phyloP scores from a whole-genome alignment of 1,140 invertebrate species.

The Drosophila insularis region DNA sequence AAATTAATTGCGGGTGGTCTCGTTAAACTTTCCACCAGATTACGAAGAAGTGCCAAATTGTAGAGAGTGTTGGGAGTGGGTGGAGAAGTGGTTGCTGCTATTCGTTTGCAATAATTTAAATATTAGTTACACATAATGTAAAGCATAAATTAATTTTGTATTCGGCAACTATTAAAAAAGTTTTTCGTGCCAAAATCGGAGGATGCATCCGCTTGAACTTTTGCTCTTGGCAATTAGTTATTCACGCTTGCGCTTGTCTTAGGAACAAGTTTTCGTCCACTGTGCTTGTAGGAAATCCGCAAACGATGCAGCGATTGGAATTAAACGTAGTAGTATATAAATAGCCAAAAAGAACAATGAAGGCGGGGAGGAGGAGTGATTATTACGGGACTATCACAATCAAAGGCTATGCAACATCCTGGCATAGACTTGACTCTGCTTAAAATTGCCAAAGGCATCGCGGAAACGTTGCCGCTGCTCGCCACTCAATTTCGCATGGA shows the following conservation, averaged over 20 bases:
- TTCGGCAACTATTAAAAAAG: slow-evolving; percentile 76
- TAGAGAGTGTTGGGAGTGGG: neutral
- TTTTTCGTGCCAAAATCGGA: slow-evolving; percentile 37
- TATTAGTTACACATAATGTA: slow-evolving; percentile 81
- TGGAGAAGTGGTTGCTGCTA: slow-evolving; percentile 12
- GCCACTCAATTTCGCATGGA: slow-evolving; percentile 80
- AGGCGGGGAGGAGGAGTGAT: slow-evolving; percentile 1
- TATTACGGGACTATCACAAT: slow-evolving; percentile 31
- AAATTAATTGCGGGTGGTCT: slow-evolving; percentile 69
- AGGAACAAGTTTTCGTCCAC: slow-evolving; percentile 41
- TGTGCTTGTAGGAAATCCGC: slow-evolving; percentile 10
- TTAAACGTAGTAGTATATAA: slow-evolving; percentile 49
- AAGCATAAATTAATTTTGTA: slow-evolving; percentile 80
- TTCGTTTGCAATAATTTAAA: slow-evolving; percentile 73
- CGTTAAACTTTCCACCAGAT: slow-evolving; percentile 59
- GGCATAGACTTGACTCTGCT: slow-evolving; percentile 69
- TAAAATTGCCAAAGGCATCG: slow-evolving; percentile 73
- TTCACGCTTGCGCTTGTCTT: slow-evolving; percentile 76
- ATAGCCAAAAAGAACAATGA: slow-evolving; percentile 15
- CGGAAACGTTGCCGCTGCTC: slow-evolving; percentile 79
- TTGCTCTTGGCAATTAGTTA: slow-evolving; percentile 76
- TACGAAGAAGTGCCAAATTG: slow-evolving; percentile 19
- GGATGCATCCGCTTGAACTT: slow-evolving; percentile 62
- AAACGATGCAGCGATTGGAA: slow-evolving; percentile 28
- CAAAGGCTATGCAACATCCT: slow-evolving; percentile 67